phyloP scores from a whole-genome alignment of 2,797 vertebrate genomes.

The Ctenopoma multispine region DNA sequence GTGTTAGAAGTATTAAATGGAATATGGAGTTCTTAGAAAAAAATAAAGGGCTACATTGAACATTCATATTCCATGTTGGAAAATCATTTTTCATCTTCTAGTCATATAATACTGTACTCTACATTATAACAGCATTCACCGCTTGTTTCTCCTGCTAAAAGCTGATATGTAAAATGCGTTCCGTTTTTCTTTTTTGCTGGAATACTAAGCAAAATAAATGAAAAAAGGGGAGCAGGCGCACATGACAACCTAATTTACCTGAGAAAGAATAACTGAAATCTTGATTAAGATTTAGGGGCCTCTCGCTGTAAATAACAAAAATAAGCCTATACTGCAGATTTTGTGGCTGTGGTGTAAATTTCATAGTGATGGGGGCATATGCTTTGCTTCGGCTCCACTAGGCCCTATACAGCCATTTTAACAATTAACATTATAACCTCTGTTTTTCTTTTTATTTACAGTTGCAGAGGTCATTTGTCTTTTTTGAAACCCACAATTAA shows the following conservation, averaged over 20 bases:
- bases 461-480: constrained; percentile 73
- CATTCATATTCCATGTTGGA: constrained; percentile 20
- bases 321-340: background rate
- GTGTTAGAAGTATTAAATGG: constrained; percentile 20
- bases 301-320: constrained; percentile 15
- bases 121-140: background rate
- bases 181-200: background rate
- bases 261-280: constrained; percentile 23
- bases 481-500: constrained; percentile 75
- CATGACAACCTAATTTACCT: constrained; percentile 1
- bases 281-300: constrained; percentile 34
- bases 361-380: constrained; percentile 53
- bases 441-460: constrained; percentile 77
- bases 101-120: constrained; percentile 9
- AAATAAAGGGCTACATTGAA: background rate
- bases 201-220: constrained; percentile 18
- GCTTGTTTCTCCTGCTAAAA: constrained; percentile 19
- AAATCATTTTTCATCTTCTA: constrained; percentile 21
- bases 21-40: constrained; percentile 12
- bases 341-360: constrained; percentile 57
- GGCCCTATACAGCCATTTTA: constrained; percentile 58
- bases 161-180: background rate
- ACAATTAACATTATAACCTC: constrained; percentile 80
- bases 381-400: constrained; percentile 49
- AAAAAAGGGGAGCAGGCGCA: background rate